A percentile compares a stretch with the other conserved stretches of the same genome.
Evolutionary conservation across 2,113 vertebrate genomes (phyloP).

Genomic region (Caloenas nicobarica): DNA sequence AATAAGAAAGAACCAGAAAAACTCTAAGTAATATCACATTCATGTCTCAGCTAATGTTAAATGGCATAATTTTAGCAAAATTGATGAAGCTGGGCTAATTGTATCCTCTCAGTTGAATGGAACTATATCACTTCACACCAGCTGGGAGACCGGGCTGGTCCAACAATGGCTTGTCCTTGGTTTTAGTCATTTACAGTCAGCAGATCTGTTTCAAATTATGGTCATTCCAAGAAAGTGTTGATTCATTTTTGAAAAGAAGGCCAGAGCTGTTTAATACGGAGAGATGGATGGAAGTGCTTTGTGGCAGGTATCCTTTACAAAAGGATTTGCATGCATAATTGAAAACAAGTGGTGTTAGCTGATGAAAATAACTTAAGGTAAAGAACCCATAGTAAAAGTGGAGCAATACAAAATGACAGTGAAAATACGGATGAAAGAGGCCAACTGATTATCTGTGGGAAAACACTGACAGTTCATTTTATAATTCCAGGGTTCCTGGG

Average conservation of each 20-base stretch:
- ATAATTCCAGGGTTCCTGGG: background rate
- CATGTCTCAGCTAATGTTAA: background rate
- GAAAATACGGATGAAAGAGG: background rate
- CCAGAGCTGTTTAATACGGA: background rate
- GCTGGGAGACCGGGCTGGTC: background rate
- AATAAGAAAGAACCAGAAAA: background rate
- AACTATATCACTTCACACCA: background rate
- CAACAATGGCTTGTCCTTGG: background rate
- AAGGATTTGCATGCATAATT: background rate
- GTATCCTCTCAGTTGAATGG: background rate
- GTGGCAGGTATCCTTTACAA: background rate
- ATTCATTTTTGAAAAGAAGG: background rate
- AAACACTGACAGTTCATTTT: background rate
- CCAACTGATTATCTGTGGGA: background rate
- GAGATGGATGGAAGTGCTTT: background rate
- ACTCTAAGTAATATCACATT: background rate
- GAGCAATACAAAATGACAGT: background rate
- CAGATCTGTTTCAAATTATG: background rate
- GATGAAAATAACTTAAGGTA: background rate
- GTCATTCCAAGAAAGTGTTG: background rate
- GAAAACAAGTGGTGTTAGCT: background rate
- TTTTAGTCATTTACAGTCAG: background rate
- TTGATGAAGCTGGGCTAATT: constrained; percentile 23
- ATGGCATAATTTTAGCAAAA: constrained; percentile 8
- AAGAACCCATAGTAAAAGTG: background rate